A percentile compares a stretch with the other conserved stretches of the same genome.
These are phyloP conservation scores for Mixornis gularis DNA, from an alignment of 2,113 vertebrate species.

Conservation along the genomic window DNA sequence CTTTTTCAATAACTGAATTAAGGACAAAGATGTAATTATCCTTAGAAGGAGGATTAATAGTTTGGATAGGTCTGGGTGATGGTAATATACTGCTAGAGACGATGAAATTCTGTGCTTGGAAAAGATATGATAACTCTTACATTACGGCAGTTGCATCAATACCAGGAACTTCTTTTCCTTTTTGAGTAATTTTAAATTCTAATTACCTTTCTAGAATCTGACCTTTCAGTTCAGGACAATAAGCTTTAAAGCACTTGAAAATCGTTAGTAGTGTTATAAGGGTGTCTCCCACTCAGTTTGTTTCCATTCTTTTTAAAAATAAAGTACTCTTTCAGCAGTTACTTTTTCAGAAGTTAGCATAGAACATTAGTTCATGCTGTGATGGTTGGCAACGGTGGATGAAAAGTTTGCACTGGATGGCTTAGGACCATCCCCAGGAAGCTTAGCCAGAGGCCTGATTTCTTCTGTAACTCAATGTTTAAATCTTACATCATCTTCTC, in stretches of 20 bases:
- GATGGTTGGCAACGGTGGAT: not conserved
- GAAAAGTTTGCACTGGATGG: not conserved
- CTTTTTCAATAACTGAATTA: constrained; percentile 9
- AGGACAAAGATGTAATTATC: constrained; percentile 9
- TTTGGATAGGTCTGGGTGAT: not conserved
- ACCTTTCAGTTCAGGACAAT: not conserved
- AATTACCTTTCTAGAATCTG: not conserved
- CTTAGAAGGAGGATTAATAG: not conserved
- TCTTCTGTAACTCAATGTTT: not conserved
- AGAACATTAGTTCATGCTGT: not conserved
- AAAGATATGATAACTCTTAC: not conserved
- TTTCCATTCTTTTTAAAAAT: not conserved
- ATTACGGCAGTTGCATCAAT: not conserved
- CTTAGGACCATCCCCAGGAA: not conserved
- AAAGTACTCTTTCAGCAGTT: not conserved
- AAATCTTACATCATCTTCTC: not conserved
- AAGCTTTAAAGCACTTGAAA: not conserved
- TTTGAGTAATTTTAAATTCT: not conserved
- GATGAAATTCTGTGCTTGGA: not conserved
- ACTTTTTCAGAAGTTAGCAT: not conserved
- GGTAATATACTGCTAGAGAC: not conserved
- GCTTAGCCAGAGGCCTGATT: not conserved
- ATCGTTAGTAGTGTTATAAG: not conserved
- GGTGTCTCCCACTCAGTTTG: not conserved
- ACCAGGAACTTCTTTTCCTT: not conserved